phyloP scores from a whole-genome alignment of 2,797 vertebrate genomes.

The Ficedula albicollis region DNA sequence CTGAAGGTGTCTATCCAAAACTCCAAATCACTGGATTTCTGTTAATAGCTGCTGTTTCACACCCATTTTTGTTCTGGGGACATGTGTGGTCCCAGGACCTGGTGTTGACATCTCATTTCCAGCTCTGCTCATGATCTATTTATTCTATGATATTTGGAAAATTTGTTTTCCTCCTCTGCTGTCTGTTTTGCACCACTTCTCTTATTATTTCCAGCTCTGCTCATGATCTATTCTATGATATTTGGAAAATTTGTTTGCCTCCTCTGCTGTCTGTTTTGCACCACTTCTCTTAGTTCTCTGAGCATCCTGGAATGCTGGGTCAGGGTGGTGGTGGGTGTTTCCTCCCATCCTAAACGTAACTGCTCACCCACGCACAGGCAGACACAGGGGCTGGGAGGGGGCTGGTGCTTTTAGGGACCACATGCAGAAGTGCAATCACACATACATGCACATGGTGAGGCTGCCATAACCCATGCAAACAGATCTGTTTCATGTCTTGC shows the following conservation, averaged over 20 bases:
- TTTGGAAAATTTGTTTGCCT: background rate
- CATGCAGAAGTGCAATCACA: background rate
- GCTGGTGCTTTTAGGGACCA: too few species aligned
- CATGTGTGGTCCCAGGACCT: background rate
- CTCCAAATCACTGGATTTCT: background rate
- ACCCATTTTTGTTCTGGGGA: background rate
- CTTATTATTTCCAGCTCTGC: background rate
- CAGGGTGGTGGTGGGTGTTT: background rate
- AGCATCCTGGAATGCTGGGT: background rate
- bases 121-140: too few species aligned
- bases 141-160: too few species aligned
- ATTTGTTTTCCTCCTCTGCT: too few species aligned
- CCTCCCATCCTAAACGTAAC: background rate
- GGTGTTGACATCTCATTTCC: background rate
- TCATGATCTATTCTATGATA: background rate
- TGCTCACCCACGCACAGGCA: background rate
- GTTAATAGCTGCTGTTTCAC: background rate
- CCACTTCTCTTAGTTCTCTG: background rate
- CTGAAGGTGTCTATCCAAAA: background rate
- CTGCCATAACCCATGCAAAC: background rate
- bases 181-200: too few species aligned
- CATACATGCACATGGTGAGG: rapidly evolving
- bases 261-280: background rate
- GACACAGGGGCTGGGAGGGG: rapidly evolving
- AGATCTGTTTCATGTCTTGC: background rate